phyloP scores from a whole-genome alignment of 2,888 invertebrate genomes.

The Fabriciana adippe region DNA sequence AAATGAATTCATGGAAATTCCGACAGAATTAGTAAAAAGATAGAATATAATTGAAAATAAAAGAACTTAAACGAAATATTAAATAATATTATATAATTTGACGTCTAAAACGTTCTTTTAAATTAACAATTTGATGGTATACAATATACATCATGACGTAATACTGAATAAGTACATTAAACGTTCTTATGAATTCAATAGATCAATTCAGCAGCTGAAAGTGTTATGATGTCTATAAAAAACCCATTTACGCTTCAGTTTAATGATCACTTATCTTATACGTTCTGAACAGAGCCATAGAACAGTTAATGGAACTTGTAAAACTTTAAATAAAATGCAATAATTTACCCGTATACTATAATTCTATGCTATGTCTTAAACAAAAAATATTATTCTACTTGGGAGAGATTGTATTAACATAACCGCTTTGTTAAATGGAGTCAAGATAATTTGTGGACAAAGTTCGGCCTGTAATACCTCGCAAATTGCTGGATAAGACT shows the following conservation, averaged over 20 bases:
- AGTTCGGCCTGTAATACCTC: conserved; percentile 81
- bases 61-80: no score
- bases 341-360: conserved; percentile 70
- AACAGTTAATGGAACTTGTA: conserved; percentile 49
- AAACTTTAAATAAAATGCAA: conserved; percentile 50
- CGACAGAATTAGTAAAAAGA: no score
- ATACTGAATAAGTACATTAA: conserved; percentile 54
- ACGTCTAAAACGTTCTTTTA: no score
- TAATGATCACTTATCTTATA: conserved; percentile 56
- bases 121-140: no score
- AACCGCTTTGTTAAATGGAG: conserved; percentile 80
- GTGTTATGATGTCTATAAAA: conserved; percentile 70
- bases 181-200: conserved; percentile 71
- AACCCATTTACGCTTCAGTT: conserved; percentile 64
- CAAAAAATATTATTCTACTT: conserved; percentile 75
- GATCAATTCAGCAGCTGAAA: conserved; percentile 65
- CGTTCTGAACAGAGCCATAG: conserved; percentile 42
- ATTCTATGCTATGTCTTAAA: conserved; percentile 65
- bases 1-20: no score
- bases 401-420: conserved; percentile 77
- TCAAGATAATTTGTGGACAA: conserved; percentile 80
- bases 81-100: no score
- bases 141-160: no score
- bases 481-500: conserved; percentile 82
- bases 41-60: no score